Evolutionary conservation across 2,113 vertebrate genomes (phyloP).

Genomic region (Indicator indicator): DNA sequence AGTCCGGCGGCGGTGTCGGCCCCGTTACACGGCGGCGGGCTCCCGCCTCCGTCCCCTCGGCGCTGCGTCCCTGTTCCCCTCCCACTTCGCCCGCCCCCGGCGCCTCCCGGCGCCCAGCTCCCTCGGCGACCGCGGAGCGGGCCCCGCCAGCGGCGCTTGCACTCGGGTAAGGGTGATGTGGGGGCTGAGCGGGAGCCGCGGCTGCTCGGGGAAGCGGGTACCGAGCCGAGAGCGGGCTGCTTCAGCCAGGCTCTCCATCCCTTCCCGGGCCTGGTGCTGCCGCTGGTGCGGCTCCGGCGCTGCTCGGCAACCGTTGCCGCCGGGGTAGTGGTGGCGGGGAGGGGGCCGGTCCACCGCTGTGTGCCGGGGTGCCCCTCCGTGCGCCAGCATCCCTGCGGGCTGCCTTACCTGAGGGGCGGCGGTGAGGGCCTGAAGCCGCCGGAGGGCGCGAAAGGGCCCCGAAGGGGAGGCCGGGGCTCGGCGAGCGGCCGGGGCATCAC

Average conservation of each 20-base stretch:
- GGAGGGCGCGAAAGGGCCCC: neutral
- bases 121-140: neutral
- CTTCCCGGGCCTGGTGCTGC: constrained; percentile 37
- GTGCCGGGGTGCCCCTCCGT: constrained; percentile 21
- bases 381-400: constrained; percentile 36
- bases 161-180: constrained; percentile 17
- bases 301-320: constrained; percentile 24
- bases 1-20: neutral
- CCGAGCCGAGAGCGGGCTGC: neutral
- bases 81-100: neutral
- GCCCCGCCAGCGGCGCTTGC: neutral
- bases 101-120: neutral
- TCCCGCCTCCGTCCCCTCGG: constrained; percentile 62
- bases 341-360: neutral
- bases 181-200: constrained; percentile 23
- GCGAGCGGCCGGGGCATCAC: neutral
- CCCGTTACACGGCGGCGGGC: neutral
- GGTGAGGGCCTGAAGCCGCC: neutral
- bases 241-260: constrained; percentile 1
- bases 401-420: neutral
- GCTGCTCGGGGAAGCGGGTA: constrained; percentile 2
- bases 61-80: neutral
- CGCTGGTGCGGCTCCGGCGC: constrained; percentile 31
- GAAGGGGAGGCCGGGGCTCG: constrained; percentile 5
- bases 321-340: neutral